phyloP scores from a whole-genome alignment of 2,113 vertebrate species.

The Monopterus albus region DNA sequence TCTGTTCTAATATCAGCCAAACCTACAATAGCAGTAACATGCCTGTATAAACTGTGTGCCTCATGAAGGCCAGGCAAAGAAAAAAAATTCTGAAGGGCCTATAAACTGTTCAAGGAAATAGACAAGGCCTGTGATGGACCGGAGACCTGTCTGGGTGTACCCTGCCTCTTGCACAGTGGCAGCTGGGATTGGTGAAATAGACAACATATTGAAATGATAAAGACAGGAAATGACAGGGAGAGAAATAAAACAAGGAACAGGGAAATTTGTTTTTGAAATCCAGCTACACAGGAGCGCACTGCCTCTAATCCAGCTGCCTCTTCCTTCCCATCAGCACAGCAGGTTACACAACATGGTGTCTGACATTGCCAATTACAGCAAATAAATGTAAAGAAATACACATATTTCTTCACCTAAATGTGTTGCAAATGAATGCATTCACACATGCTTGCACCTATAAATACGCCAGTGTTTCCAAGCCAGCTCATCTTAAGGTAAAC shows the following conservation, averaged over 20 bases:
- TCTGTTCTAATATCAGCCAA: conserved; percentile 4
- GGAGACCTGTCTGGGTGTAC: too few species aligned
- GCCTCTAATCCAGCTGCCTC: conserved; percentile 43
- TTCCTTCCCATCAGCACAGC: conserved; percentile 30
- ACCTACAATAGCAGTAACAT: neutral
- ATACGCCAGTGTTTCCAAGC: conserved; percentile 58
- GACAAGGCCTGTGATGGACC: too few species aligned
- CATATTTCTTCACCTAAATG: neutral
- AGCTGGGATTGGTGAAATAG: too few species aligned
- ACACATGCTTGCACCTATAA: conserved; percentile 42
- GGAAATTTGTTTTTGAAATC: conserved; percentile 13
- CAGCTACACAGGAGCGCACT: conserved; percentile 37
- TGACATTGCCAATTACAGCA: conserved; percentile 53
- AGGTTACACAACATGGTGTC: conserved; percentile 17
- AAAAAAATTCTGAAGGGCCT: too few species aligned
- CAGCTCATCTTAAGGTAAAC: conserved; percentile 67
- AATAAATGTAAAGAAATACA: conserved; percentile 10
- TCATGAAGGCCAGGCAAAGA: neutral
- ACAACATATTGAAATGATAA: conserved; percentile 4
- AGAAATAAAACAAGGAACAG: neutral
- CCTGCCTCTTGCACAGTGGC: too few species aligned
- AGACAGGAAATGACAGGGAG: too few species aligned
- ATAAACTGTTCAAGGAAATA: conserved; percentile 1
- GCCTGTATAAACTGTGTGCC: neutral
- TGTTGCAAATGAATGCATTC: conserved; percentile 40